Conservation (phyloP, 2,888 invertebrate genomes). For the Tridacna gigas region DNA sequence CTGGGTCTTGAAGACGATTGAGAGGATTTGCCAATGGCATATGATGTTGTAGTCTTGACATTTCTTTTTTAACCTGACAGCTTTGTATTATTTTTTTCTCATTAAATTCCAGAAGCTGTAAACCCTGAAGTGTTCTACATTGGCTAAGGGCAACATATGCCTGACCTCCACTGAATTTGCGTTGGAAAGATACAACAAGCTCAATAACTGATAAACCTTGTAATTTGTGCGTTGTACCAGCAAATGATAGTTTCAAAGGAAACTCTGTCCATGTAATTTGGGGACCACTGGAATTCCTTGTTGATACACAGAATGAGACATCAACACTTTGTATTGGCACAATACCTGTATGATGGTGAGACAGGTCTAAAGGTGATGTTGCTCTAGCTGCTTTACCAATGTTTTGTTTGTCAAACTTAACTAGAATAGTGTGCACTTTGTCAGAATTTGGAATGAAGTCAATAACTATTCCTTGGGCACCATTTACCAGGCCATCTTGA, state of each 20-base stretch:
- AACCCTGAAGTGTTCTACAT: conserved; percentile 48
- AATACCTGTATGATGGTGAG: conserved; percentile 9
- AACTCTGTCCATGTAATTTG: conserved; percentile 49
- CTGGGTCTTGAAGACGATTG: conserved; percentile 9
- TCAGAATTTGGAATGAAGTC: conserved; percentile 10
- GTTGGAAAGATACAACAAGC: conserved; percentile 57
- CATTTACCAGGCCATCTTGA: conserved; percentile 53
- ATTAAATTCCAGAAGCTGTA: conserved; percentile 48
- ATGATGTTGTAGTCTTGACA: conserved; percentile 26
- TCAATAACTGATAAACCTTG: conserved; percentile 55
- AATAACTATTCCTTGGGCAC: conserved; percentile 31
- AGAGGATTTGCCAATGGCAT: conserved; percentile 33
- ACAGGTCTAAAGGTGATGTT: conserved; percentile 31
- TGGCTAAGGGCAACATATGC: conserved; percentile 64
- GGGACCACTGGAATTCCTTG: conserved; percentile 22
- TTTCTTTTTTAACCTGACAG: conserved; percentile 30
- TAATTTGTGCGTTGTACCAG: conserved; percentile 63
- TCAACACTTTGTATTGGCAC: conserved; percentile 42
- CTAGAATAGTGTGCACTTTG: conserved; percentile 31
- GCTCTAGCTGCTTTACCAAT: conserved; percentile 48
- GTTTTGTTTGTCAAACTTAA: conserved; percentile 49
- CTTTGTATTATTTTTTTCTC: conserved; percentile 28
- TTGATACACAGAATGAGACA: conserved; percentile 38
- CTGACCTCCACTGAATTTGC: conserved; percentile 48
- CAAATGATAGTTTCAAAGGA: conserved; percentile 53